Conservation (phyloP, 2,113 vertebrate genomes). For the Hemiprocne comata region DNA sequence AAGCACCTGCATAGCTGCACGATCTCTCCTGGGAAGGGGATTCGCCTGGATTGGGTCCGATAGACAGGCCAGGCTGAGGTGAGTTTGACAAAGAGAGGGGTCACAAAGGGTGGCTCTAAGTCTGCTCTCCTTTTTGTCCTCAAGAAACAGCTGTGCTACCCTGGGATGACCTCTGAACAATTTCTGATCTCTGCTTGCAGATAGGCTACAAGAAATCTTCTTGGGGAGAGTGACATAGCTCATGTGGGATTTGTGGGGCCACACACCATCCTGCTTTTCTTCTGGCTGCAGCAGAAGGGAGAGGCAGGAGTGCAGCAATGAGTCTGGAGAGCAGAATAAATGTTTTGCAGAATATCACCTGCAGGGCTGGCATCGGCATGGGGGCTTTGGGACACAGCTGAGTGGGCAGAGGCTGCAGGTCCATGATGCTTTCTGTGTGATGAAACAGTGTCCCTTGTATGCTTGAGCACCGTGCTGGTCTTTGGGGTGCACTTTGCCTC, state of each 20-base stretch:
- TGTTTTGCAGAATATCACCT: not conserved
- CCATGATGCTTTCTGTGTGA: accelerated
- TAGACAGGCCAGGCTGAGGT: not conserved
- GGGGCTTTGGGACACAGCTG: not conserved
- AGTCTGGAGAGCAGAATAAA: not conserved
- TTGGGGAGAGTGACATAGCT: not conserved
- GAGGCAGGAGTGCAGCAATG: not conserved
- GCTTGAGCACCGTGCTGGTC: not conserved
- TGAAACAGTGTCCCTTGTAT: not conserved
- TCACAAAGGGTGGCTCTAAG: not conserved
- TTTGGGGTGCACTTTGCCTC: not conserved
- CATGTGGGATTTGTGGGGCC: not conserved
- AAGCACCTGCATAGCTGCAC: not conserved
- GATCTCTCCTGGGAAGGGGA: not conserved
- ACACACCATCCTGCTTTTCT: not conserved
- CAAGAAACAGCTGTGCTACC: not conserved
- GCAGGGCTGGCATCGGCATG: not conserved
- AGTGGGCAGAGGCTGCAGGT: not conserved
- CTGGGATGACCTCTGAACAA: not conserved
- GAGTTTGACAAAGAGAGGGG: not conserved
- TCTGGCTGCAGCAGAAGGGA: not conserved
- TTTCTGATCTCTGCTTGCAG: not conserved
- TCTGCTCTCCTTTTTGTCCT: not conserved
- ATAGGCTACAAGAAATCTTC: not conserved
- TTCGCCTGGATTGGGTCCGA: not conserved